Percentiles rank a stretch among this genome's conserved stretches.
Evolutionary conservation across 2,797 vertebrate genomes (phyloP).

Genomic region (Parotocinclus haroldoi): DNA sequence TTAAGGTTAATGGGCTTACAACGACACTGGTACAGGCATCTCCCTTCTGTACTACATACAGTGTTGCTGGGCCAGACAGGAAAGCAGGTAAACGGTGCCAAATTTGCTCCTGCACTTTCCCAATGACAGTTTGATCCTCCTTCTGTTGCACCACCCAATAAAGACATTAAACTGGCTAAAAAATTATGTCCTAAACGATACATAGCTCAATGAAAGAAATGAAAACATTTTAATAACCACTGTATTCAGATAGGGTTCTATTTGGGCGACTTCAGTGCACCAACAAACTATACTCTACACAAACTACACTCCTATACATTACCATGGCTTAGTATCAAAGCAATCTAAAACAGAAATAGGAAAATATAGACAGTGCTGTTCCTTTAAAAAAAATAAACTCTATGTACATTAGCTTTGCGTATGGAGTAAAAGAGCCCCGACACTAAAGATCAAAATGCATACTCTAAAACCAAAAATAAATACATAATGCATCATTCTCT

Average conservation of each 20-base stretch:
- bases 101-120: too few relatives aligned
- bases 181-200: too few relatives aligned
- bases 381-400: slow-evolving; percentile 51
- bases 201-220: too few relatives aligned
- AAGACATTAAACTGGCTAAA: too few relatives aligned
- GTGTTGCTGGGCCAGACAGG: too few relatives aligned
- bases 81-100: too few relatives aligned
- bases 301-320: slow-evolving; percentile 23
- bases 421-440: slow-evolving; percentile 40
- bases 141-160: too few relatives aligned
- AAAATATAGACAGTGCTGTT: slow-evolving; percentile 49
- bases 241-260: too few relatives aligned
- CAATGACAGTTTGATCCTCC: too few relatives aligned
- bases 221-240: background rate
- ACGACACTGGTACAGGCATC: too few relatives aligned
- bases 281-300: background rate
- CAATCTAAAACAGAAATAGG: slow-evolving; percentile 23
- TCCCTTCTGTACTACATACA: too few relatives aligned
- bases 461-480: slow-evolving; percentile 42
- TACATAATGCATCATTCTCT: slow-evolving; percentile 40
- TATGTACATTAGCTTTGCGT: slow-evolving; percentile 58
- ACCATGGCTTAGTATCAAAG: slow-evolving; percentile 44
- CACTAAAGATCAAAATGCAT: slow-evolving; percentile 33
- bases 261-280: background rate
- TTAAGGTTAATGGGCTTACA: too few relatives aligned